A percentile compares a stretch with the other conserved stretches of the same genome.
Conservation (phyloP, 2,797 vertebrate genomes). For the Pampus argenteus region DNA sequence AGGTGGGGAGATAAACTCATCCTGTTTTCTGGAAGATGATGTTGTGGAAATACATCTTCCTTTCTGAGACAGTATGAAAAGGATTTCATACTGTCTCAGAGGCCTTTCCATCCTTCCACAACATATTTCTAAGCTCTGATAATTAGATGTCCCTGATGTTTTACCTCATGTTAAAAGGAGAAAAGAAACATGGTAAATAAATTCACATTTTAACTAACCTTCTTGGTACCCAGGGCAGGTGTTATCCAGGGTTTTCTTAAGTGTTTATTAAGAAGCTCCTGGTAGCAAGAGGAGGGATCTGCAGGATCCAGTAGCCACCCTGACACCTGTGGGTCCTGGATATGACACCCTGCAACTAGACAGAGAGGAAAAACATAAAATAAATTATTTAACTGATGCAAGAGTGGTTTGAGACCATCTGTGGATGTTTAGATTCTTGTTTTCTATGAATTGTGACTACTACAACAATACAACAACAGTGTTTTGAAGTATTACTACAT, state of each 20-base stretch:
- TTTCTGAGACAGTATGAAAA: too few relatives aligned
- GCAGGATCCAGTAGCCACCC: constrained; percentile 92
- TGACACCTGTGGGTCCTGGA: constrained; percentile 92
- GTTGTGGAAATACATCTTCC: constrained; percentile 1
- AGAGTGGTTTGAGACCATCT: too few relatives aligned
- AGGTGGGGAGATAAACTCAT: background rate
- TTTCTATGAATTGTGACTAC: background rate
- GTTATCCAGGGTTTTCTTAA: constrained; percentile 50
- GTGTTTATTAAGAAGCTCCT: constrained; percentile 87
- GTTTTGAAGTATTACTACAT: background rate
- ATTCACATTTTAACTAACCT: constrained; percentile 61
- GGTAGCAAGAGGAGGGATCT: constrained; percentile 86
- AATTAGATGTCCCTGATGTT: background rate
- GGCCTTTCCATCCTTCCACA: background rate
- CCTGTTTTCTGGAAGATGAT: background rate
- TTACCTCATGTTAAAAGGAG: background rate
- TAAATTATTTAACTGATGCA: too few relatives aligned
- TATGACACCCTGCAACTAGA: constrained; percentile 83
- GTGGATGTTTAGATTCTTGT: too few relatives aligned
- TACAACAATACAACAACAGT: background rate
- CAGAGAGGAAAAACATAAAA: background rate
- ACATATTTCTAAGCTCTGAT: constrained; percentile 8
- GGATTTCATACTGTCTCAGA: background rate
- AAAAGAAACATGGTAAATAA: background rate
- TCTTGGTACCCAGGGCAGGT: constrained; percentile 45